These are phyloP conservation scores for Cotesia typhae DNA, from an alignment of 1,140 invertebrate species.

Conservation along the genomic window DNA sequence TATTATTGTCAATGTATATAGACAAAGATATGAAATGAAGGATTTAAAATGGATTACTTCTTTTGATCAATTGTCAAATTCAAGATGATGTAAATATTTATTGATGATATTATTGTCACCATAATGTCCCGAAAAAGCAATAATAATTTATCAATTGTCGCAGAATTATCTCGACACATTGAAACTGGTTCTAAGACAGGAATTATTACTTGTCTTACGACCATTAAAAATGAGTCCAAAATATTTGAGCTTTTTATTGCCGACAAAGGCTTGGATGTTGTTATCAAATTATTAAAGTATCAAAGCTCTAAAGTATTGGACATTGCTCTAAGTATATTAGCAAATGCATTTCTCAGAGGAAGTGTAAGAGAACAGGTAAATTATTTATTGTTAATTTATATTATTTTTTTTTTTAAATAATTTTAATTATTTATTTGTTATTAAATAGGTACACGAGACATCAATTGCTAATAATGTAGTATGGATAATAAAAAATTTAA, in stretches of 20 bases:
- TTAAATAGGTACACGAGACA: slow-evolving; percentile 37
- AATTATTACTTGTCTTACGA: slow-evolving; percentile 46
- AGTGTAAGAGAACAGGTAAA: slow-evolving; percentile 53
- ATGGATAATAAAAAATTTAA: slow-evolving; percentile 52
- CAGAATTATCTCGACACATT: slow-evolving; percentile 47
- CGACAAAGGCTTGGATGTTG: slow-evolving; percentile 43
- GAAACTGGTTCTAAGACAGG: slow-evolving; percentile 43
- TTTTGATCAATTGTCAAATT: neutral
- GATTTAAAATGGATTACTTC: neutral
- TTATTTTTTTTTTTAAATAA: slow-evolving; percentile 21
- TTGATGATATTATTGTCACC: slow-evolving; percentile 9
- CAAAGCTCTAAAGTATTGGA: slow-evolving; percentile 50
- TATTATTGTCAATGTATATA: too few species aligned
- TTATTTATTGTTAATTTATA: neutral
- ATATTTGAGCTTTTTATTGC: slow-evolving; percentile 48
- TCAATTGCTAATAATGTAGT: slow-evolving; percentile 49
- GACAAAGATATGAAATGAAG: neutral
- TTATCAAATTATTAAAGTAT: slow-evolving; percentile 48
- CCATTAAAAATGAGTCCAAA: slow-evolving; percentile 50
- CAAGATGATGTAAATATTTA: too few species aligned
- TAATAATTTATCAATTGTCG: slow-evolving; percentile 38
- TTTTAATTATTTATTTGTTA: slow-evolving; percentile 11
- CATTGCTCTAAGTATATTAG: slow-evolving; percentile 53
- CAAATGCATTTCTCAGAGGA: slow-evolving; percentile 48
- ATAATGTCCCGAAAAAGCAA: slow-evolving; percentile 46